Evolutionary conservation across 2,113 vertebrate genomes (phyloP).

Genomic region (Mola mola): DNA sequence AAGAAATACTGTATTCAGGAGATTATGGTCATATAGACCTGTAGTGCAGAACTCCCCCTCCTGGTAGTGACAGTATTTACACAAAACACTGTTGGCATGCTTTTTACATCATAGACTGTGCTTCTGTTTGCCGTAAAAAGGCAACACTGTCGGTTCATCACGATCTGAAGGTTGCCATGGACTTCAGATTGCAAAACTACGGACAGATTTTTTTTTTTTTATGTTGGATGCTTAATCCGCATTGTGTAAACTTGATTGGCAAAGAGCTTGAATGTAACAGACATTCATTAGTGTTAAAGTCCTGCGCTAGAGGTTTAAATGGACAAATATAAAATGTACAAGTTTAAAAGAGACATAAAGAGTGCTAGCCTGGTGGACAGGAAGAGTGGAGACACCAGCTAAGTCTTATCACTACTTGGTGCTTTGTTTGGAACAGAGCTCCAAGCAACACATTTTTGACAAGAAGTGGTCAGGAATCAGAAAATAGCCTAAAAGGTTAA

Average conservation of each 20-base stretch:
- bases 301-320: background rate
- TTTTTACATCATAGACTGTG: too few species aligned
- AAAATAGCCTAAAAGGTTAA: constrained; percentile 43
- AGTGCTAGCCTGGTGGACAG: constrained; percentile 4
- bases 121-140: background rate
- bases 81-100: background rate
- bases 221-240: too few species aligned
- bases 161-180: too few species aligned
- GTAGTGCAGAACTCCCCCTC: background rate
- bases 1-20: constrained; percentile 30
- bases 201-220: too few species aligned
- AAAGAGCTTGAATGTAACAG: background rate
- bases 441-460: constrained; percentile 46
- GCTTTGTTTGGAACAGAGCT: constrained; percentile 34
- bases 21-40: constrained; percentile 7
- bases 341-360: constrained; percentile 10
- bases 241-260: background rate
- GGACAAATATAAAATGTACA: background rate
- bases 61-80: background rate
- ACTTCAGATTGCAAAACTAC: too few species aligned
- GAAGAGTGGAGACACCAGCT: constrained; percentile 15
- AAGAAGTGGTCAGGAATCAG: constrained; percentile 60
- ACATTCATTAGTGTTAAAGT: background rate
- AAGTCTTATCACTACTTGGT: constrained; percentile 43
- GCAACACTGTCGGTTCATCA: too few species aligned